Conservation (phyloP, 2,888 invertebrate species). For the Beris morrisii region DNA sequence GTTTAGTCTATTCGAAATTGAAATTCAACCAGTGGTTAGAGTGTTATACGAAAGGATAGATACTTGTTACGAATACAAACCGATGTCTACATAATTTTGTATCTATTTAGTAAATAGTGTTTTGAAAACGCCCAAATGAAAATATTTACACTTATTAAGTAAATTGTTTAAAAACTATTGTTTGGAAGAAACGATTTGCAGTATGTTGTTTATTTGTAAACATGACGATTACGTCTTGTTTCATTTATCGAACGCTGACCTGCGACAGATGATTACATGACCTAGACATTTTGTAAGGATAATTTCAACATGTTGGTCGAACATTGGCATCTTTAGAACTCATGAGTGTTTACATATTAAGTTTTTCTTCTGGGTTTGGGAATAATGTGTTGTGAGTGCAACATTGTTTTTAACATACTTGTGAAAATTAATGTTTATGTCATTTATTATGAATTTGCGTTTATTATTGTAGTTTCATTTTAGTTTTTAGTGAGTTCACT, state of each 20-base stretch:
- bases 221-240: slow-evolving; percentile 14
- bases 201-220: slow-evolving; percentile 26
- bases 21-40: slow-evolving; percentile 5
- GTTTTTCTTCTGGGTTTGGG: too few species aligned
- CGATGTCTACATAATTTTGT: neutral
- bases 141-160: slow-evolving; percentile 34
- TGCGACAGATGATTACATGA: slow-evolving; percentile 22
- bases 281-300: slow-evolving; percentile 28
- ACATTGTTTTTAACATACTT: too few species aligned
- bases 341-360: too few species aligned
- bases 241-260: slow-evolving; percentile 31
- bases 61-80: slow-evolving; percentile 13
- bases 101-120: slow-evolving; percentile 15
- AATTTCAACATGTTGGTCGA: slow-evolving; percentile 8
- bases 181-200: slow-evolving; percentile 18
- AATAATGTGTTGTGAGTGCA: too few species aligned
- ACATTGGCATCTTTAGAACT: too few species aligned
- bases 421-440: too few species aligned
- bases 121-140: slow-evolving; percentile 23
- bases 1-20: slow-evolving; percentile 18
- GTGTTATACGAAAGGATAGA: slow-evolving; percentile 1
- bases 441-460: too few species aligned
- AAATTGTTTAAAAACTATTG: slow-evolving; percentile 36
- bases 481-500: too few species aligned
- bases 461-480: too few species aligned